These are phyloP conservation scores for Netelia melanura DNA, from an alignment of 2,888 invertebrate species.

Conservation along the genomic window DNA sequence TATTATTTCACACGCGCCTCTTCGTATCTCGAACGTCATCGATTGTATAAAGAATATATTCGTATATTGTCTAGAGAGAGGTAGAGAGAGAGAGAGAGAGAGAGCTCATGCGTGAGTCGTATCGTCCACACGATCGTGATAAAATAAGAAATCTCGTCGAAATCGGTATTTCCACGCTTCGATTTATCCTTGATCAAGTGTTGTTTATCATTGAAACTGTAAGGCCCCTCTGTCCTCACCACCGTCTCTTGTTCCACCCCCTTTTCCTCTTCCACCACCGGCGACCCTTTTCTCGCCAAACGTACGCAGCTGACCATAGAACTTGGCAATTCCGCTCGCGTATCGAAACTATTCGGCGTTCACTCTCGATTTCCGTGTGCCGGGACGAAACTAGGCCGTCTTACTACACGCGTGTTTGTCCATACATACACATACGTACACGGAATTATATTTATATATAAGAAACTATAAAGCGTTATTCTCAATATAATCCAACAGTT, in stretches of 20 bases:
- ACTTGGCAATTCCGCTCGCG: background rate
- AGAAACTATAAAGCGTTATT: background rate
- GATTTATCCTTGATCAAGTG: constrained; percentile 48
- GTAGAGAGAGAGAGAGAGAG: too few relatives aligned
- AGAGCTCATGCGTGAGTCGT: background rate
- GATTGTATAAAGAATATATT: too few relatives aligned
- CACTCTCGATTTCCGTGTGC: constrained; percentile 68
- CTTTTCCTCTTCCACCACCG: background rate
- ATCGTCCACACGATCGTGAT: background rate
- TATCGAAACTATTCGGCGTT: background rate
- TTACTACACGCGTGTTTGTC: constrained; percentile 36
- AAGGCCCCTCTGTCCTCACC: background rate
- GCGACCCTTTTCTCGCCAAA: background rate
- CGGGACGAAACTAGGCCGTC: constrained; percentile 74
- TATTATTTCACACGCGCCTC: too few relatives aligned
- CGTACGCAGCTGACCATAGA: background rate
- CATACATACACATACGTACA: too few relatives aligned
- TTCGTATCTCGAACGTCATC: too few relatives aligned
- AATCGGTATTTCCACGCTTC: constrained; percentile 53
- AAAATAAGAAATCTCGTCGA: constrained; percentile 28
- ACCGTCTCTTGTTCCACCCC: background rate
- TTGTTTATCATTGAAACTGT: constrained; percentile 7
- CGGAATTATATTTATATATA: too few relatives aligned
- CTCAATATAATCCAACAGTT: background rate
- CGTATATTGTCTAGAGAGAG: too few relatives aligned